phyloP scores from a whole-genome alignment of 2,888 invertebrate species.

The Coecobrya sp. region DNA sequence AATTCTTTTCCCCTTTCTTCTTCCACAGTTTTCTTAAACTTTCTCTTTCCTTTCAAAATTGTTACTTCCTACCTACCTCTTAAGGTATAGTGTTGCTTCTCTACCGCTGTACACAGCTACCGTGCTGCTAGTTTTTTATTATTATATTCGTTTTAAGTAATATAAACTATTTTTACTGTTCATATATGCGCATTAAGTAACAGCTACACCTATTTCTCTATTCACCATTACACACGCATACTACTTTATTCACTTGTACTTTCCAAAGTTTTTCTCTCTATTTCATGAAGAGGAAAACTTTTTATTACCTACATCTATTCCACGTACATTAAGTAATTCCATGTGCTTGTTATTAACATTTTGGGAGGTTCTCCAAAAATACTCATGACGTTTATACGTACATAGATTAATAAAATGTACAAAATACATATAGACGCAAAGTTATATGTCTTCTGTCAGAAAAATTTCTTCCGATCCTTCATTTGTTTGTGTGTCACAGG shows the following conservation, averaged over 20 bases:
- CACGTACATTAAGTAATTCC: slow-evolving; percentile 57
- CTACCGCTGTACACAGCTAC: neutral
- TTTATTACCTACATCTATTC: slow-evolving; percentile 69
- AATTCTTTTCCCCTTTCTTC: slow-evolving; percentile 51
- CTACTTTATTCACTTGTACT: slow-evolving; percentile 60
- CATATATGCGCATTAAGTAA: slow-evolving; percentile 43
- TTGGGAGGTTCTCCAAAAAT: neutral
- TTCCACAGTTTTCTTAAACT: slow-evolving; percentile 59
- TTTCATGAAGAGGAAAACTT: slow-evolving; percentile 52
- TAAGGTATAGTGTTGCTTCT: neutral
- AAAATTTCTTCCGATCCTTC: slow-evolving; percentile 4
- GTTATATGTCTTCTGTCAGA: neutral
- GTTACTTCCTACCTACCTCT: slow-evolving; percentile 66
- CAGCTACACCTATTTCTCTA: slow-evolving; percentile 14
- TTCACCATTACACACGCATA: neutral
- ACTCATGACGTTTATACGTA: neutral
- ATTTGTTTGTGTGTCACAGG: slow-evolving; percentile 48
- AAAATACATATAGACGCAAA: no score
- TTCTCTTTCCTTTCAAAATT: slow-evolving; percentile 72
- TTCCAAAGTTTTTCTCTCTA: slow-evolving; percentile 50
- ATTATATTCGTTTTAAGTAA: slow-evolving; percentile 43
- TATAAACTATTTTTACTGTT: slow-evolving; percentile 61
- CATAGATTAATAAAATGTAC: neutral
- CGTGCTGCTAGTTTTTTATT: slow-evolving; percentile 20
- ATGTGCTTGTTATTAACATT: slow-evolving; percentile 49